Percentiles rank a stretch among this genome's conserved stretches.
Conservation (phyloP, 2,888 invertebrate genomes). For the Plemyria rubiginata region DNA sequence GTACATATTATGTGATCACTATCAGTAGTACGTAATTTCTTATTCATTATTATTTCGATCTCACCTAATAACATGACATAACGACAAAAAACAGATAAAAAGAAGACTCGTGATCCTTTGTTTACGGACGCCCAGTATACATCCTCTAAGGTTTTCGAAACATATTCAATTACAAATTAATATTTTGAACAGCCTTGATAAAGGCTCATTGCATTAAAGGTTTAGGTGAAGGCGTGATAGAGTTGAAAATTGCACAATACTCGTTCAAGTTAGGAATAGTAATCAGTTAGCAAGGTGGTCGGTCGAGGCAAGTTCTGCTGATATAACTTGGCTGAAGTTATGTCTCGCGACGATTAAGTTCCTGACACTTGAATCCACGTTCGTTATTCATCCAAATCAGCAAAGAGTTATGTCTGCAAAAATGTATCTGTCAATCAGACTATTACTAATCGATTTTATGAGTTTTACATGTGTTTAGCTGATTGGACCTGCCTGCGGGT, state of each 20-base stretch:
- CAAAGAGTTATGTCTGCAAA: not conserved
- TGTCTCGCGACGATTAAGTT: not conserved
- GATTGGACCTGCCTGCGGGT: constrained; percentile 6
- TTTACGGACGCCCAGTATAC: too few species aligned
- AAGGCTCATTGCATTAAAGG: too few species aligned
- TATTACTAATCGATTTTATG: not conserved
- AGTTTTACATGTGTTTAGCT: not conserved
- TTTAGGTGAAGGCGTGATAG: too few species aligned
- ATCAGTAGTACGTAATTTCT: not conserved
- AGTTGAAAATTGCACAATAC: not conserved
- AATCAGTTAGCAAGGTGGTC: not conserved
- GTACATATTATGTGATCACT: not conserved
- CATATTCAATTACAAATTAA: too few species aligned
- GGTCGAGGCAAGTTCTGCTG: not conserved
- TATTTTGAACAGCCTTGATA: too few species aligned
- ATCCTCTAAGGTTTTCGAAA: too few species aligned
- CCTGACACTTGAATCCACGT: not conserved
- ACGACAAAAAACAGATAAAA: not conserved
- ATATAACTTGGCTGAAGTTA: not conserved
- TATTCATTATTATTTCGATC: not conserved
- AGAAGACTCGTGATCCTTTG: too few species aligned
- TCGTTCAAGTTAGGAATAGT: not conserved
- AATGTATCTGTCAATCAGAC: not conserved
- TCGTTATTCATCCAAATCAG: too few species aligned
- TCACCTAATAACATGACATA: not conserved